Percentiles rank a stretch among this genome's conserved stretches.
phyloP scores from a whole-genome alignment of 2,888 invertebrate genomes.

The Taenaris catops region DNA sequence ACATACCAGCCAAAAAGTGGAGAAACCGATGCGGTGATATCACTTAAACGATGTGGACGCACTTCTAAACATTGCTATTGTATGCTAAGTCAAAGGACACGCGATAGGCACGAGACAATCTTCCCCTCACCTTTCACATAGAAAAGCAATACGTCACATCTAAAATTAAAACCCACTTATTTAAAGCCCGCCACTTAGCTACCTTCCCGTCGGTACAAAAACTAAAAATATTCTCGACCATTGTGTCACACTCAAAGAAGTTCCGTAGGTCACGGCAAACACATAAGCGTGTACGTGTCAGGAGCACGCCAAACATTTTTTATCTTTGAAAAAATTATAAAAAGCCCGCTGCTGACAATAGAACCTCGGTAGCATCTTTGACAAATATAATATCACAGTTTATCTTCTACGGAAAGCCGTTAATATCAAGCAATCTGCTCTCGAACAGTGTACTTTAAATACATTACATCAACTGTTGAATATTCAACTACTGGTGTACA shows the following conservation, averaged over 20 bases:
- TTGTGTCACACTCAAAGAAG: constrained; percentile 76
- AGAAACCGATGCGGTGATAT: constrained; percentile 10
- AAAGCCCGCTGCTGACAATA: constrained; percentile 70
- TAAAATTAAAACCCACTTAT: constrained; percentile 78
- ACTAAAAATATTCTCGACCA: constrained; percentile 73
- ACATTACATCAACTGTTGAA: constrained; percentile 37
- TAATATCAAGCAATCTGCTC: constrained; percentile 34
- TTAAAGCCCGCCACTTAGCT: constrained; percentile 75
- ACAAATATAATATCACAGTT: constrained; percentile 74
- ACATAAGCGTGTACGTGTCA: constrained; percentile 71
- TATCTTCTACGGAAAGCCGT: constrained; percentile 37
- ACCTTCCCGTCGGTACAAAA: constrained; percentile 73
- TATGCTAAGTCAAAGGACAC: constrained; percentile 51
- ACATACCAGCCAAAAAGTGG: constrained; percentile 3
- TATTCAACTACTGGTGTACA: constrained; percentile 34
- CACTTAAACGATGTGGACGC: constrained; percentile 3
- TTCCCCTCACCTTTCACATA: constrained; percentile 67
- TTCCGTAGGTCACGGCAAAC: constrained; percentile 75
- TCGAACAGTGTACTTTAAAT: constrained; percentile 48
- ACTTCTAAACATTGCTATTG: constrained; percentile 43
- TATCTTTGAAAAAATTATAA: constrained; percentile 76
- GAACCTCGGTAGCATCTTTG: constrained; percentile 77
- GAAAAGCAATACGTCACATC: constrained; percentile 60
- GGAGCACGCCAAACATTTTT: constrained; percentile 77
- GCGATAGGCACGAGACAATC: constrained; percentile 65